A percentile compares a stretch with the other conserved stretches of the same genome.
phyloP scores from a whole-genome alignment of 2,113 vertebrate species.

The Sialia sialis region DNA sequence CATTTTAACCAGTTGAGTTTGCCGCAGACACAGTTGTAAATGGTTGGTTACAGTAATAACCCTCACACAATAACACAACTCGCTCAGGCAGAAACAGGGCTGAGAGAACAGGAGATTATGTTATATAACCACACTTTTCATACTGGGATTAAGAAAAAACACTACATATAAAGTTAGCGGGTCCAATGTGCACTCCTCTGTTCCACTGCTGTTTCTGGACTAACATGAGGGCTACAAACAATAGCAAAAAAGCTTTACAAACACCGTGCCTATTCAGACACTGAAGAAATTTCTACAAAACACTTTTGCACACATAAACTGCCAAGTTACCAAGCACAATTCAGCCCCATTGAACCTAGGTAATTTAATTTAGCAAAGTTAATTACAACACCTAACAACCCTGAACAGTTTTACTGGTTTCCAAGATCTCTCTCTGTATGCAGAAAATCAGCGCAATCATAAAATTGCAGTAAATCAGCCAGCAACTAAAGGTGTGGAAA shows the following conservation, averaged over 20 bases:
- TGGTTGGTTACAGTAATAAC: neutral
- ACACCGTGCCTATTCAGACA: neutral
- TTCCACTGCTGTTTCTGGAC: neutral
- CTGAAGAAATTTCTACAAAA: neutral
- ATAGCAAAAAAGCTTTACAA: neutral
- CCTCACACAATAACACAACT: neutral
- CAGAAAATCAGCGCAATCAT: neutral
- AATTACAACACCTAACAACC: neutral
- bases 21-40: neutral
- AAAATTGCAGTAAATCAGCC: neutral
- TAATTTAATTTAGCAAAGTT: neutral
- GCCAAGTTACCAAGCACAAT: neutral
- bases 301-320: neutral
- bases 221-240: fast-evolving
- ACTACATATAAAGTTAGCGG: neutral
- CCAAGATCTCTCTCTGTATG: neutral
- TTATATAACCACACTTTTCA: neutral
- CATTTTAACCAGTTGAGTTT: neutral
- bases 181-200: neutral
- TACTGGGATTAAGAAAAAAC: neutral
- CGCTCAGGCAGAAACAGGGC: neutral
- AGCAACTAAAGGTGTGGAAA: neutral
- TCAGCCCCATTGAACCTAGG: neutral
- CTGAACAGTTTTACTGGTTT: neutral
- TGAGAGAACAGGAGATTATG: neutral